These are phyloP conservation scores for Virgularia gustaviana DNA, from an alignment of 92 coral and sea anemone species.

Conservation along the genomic window DNA sequence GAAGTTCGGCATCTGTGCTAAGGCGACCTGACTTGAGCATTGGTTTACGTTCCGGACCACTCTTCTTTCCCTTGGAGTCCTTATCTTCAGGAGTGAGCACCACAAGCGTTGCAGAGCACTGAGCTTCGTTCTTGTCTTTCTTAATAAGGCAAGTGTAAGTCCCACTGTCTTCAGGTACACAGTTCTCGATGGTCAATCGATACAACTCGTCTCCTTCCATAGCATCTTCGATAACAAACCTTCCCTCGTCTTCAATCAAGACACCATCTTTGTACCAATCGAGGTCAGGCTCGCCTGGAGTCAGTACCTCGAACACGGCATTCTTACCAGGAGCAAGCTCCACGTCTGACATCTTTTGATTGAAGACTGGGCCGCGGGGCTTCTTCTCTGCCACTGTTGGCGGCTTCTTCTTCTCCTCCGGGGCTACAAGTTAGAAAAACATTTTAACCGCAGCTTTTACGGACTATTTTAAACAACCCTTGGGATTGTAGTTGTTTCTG, in stretches of 20 bases:
- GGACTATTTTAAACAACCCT: no score
- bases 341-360: slow-evolving; percentile 69
- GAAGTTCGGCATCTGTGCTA: no score
- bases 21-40: no score
- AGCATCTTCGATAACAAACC: slow-evolving; percentile 63
- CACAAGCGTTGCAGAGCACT: slow-evolving; percentile 62
- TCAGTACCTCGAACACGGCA: slow-evolving; percentile 69
- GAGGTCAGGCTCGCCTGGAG: slow-evolving; percentile 70
- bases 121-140: slow-evolving; percentile 67
- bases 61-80: no score
- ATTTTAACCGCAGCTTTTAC: no score
- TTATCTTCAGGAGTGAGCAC: slow-evolving; percentile 20
- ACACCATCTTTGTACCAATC: slow-evolving; percentile 82
- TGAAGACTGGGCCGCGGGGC: slow-evolving; percentile 60
- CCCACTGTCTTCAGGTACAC: slow-evolving; percentile 68
- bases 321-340: slow-evolving; percentile 63
- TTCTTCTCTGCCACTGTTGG: slow-evolving; percentile 1
- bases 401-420: slow-evolving; percentile 16
- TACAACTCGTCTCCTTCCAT: slow-evolving; percentile 58
- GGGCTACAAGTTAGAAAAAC: no score
- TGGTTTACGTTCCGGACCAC: no score
- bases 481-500: no score
- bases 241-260: slow-evolving; percentile 55
- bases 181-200: slow-evolving; percentile 59
- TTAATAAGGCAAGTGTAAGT: slow-evolving; percentile 68